Evolutionary conservation across 2,888 invertebrate genomes (phyloP).

Genomic region (Exephanes ischioxanthus): DNA sequence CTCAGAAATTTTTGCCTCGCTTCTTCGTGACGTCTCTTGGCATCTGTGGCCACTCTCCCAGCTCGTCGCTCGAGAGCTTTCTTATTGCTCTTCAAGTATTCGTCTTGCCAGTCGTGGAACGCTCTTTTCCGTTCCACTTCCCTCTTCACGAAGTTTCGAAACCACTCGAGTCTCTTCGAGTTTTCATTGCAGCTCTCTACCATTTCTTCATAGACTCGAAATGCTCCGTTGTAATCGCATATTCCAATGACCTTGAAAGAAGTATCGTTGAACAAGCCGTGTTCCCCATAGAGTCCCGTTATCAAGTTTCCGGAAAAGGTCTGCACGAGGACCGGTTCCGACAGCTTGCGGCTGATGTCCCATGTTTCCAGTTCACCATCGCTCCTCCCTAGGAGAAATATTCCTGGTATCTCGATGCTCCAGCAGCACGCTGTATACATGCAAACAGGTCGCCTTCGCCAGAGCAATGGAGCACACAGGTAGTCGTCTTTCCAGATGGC

Average conservation of each 20-base stretch:
- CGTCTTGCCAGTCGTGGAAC: conserved; percentile 77
- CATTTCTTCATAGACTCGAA: conserved; percentile 88
- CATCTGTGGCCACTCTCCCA: conserved; percentile 73
- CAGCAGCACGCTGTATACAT: conserved; percentile 89
- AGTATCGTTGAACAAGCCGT: conserved; percentile 23
- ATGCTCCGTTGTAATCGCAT: conserved; percentile 89
- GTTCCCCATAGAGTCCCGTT: conserved; percentile 69
- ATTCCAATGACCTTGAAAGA: conserved; percentile 86
- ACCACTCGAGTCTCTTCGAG: conserved; percentile 76
- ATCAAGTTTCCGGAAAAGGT: conserved; percentile 86
- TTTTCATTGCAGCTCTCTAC: conserved; percentile 82
- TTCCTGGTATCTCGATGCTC: conserved; percentile 90
- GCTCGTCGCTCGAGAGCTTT: conserved; percentile 71
- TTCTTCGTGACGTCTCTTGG: conserved; percentile 87
- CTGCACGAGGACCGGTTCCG: conserved; percentile 89
- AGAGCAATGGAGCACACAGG: conserved; percentile 87
- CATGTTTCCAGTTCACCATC: conserved; percentile 93
- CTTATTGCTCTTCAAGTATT: conserved; percentile 75
- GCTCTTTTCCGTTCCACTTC: conserved; percentile 77
- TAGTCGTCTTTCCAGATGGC: conserved; percentile 91
- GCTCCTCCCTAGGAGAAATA: conserved; percentile 89
- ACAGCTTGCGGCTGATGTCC: conserved; percentile 90
- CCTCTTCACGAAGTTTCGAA: conserved; percentile 76
- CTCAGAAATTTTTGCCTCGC: conserved; percentile 71
- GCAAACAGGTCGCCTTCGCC: conserved; percentile 87